Evolutionary conservation across 64 coral and sea anemone genomes (phyloP).

Genomic region (Orbicella faveolata): DNA sequence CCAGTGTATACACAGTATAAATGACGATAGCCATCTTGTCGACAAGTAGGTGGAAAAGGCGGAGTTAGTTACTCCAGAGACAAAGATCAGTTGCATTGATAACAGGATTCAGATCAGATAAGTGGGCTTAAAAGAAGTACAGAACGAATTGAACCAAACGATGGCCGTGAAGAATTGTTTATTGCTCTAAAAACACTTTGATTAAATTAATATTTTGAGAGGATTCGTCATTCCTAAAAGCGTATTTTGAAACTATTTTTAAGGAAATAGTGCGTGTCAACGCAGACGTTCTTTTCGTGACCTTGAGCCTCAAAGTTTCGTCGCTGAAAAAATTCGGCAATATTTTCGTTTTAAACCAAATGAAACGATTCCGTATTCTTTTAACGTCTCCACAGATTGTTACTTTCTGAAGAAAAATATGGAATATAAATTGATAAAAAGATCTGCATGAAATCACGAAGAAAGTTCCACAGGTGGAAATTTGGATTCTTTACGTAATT

Average conservation of each 20-base stretch:
- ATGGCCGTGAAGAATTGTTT: conserved; percentile 41
- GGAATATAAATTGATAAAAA: too few relatives aligned
- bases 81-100: conserved; percentile 46
- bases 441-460: too few relatives aligned
- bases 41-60: conserved; percentile 43
- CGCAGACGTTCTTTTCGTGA: conserved; percentile 5
- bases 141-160: conserved; percentile 26
- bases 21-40: conserved; percentile 46
- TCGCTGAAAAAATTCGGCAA: background rate
- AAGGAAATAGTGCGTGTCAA: background rate
- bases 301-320: background rate
- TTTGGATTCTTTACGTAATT: background rate
- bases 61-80: conserved; percentile 31
- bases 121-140: conserved; percentile 48
- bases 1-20: background rate
- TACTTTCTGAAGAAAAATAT: background rate
- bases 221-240: background rate
- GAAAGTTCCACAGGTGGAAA: background rate
- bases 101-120: conserved; percentile 48
- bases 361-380: background rate
- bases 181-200: conserved; percentile 14
- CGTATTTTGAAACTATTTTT: background rate
- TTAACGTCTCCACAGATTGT: background rate
- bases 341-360: background rate
- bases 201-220: conserved; percentile 11